These are phyloP conservation scores for Helogale parvula DNA, from an alignment of 2,113 vertebrate genomes.

Conservation along the genomic window DNA sequence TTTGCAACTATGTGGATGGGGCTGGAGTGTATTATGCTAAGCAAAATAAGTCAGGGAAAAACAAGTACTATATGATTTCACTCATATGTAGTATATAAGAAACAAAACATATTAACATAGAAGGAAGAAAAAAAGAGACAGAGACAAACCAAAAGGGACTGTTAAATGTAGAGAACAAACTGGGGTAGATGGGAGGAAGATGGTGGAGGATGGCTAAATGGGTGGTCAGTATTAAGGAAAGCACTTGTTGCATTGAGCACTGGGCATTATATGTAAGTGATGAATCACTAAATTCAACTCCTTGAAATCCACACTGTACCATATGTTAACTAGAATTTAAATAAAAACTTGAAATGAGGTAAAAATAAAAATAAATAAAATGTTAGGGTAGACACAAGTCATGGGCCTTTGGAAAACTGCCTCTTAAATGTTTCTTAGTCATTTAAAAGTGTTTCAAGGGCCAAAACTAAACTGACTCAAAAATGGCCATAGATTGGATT, in stretches of 20 bases:
- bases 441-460: neutral
- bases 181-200: neutral
- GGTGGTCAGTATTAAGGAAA: neutral
- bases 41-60: neutral
- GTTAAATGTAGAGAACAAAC: neutral
- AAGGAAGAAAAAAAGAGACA: neutral
- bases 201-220: neutral
- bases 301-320: neutral
- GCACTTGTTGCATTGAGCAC: neutral
- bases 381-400: neutral
- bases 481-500: neutral
- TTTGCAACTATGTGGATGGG: neutral
- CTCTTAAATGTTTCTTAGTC: neutral
- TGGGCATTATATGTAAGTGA: neutral
- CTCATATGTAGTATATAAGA: neutral
- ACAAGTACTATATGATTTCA: neutral
- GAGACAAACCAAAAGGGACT: neutral
- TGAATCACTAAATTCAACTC: neutral
- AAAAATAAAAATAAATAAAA: neutral
- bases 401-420: too few relatives aligned
- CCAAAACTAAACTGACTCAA: neutral
- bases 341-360: neutral
- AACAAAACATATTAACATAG: neutral
- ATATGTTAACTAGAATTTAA: neutral
- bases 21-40: neutral